These are phyloP conservation scores for Heptranchias perlo DNA, from an alignment of 2,113 vertebrate genomes.

Conservation along the genomic window DNA sequence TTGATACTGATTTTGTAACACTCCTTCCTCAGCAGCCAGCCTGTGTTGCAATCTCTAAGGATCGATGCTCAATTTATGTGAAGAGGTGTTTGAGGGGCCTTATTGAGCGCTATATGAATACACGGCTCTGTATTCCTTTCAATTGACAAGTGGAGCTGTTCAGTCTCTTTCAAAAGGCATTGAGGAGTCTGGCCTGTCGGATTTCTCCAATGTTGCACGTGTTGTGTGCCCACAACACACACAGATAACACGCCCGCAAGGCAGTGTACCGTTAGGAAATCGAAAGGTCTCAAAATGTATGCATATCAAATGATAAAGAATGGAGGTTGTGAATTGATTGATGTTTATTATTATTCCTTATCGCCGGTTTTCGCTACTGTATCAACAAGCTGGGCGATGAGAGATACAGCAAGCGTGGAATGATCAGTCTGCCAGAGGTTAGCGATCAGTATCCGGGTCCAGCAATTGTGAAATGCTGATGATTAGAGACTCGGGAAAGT, in stretches of 20 bases:
- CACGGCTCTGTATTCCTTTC: background rate
- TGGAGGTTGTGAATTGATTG: background rate
- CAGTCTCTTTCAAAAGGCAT: background rate
- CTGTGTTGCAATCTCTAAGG: background rate
- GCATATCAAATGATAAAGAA: background rate
- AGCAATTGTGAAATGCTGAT: background rate
- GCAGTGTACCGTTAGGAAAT: background rate
- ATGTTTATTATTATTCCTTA: background rate
- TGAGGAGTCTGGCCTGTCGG: background rate
- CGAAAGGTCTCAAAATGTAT: background rate
- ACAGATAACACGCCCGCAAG: background rate
- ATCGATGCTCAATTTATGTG: background rate
- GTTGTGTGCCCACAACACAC: background rate
- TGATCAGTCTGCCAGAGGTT: background rate
- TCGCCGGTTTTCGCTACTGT: background rate
- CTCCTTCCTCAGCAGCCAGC: background rate
- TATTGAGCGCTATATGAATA: background rate
- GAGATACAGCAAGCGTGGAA: background rate
- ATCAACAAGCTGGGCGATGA: background rate
- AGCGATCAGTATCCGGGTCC: slow-evolving; percentile 1
- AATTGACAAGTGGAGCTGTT: no score
- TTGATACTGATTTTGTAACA: no score
- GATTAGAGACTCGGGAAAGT: background rate
- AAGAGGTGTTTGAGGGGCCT: background rate
- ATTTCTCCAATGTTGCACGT: background rate